These are phyloP conservation scores for Cepphus grylle DNA, from an alignment of 2,113 vertebrate genomes.

Conservation along the genomic window DNA sequence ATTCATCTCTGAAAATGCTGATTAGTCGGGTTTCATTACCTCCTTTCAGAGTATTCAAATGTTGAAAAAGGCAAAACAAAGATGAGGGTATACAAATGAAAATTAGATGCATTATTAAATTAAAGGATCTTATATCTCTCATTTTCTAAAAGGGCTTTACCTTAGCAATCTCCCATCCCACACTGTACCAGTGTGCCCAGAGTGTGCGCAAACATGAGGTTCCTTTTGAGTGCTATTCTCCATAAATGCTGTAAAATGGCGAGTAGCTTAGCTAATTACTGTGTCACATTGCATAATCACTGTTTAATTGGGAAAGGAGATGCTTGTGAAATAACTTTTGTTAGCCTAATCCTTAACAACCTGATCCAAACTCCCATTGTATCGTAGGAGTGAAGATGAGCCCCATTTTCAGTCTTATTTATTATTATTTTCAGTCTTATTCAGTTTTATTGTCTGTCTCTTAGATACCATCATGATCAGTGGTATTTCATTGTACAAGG, in stretches of 20 bases:
- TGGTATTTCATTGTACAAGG: not conserved
- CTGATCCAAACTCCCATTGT: not conserved
- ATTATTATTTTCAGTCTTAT: no score
- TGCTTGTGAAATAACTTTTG: not conserved
- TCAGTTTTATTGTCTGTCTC: not conserved
- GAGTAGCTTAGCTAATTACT: not conserved
- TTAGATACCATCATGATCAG: not conserved
- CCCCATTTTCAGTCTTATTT: not conserved
- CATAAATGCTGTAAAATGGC: not conserved
- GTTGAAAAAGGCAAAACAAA: not conserved
- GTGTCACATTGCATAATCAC: not conserved
- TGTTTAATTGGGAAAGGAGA: not conserved
- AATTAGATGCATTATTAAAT: not conserved
- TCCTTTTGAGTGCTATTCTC: not conserved
- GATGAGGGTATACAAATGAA: not conserved
- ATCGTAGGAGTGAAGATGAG: not conserved
- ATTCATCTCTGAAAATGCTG: slow-evolving; percentile 27
- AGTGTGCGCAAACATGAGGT: fast-evolving
- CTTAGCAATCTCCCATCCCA: not conserved
- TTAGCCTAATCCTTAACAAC: not conserved
- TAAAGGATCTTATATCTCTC: not conserved
- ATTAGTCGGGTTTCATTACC: slow-evolving; percentile 19
- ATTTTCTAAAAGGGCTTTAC: not conserved
- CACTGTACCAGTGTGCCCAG: not conserved
- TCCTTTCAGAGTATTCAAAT: slow-evolving; percentile 1